Conservation (phyloP, 2,113 vertebrate genomes). For the Candoia aspera region DNA sequence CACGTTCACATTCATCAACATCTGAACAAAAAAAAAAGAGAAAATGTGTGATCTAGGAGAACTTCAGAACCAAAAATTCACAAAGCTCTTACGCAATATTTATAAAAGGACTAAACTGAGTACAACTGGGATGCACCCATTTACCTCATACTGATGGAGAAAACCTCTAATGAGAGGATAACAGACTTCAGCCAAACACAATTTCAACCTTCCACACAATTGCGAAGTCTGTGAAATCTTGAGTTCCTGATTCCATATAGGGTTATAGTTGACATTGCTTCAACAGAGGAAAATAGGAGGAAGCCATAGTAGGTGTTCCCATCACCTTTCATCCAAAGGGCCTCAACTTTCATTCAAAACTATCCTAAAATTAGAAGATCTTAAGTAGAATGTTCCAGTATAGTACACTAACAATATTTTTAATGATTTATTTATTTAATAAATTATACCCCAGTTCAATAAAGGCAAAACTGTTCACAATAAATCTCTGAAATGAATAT, state of each 20-base stretch:
- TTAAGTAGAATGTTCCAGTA: neutral
- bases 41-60: neutral
- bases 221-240: neutral
- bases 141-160: neutral
- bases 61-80: neutral
- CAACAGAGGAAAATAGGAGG: neutral
- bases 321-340: neutral
- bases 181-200: neutral
- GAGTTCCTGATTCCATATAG: neutral
- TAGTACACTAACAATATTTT: neutral
- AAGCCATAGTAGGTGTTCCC: neutral
- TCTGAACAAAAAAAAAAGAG: conserved; percentile 73
- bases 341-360: neutral
- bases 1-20: conserved; percentile 92
- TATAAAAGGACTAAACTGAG: neutral
- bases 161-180: neutral
- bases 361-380: neutral
- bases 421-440: neutral
- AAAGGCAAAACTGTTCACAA: neutral
- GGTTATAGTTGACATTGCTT: neutral
- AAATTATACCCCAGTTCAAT: neutral
- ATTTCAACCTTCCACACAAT: neutral
- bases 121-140: neutral
- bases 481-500: neutral
- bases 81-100: neutral